phyloP scores from a whole-genome alignment of 2,888 invertebrate species.

The Stenodema calcarata region DNA sequence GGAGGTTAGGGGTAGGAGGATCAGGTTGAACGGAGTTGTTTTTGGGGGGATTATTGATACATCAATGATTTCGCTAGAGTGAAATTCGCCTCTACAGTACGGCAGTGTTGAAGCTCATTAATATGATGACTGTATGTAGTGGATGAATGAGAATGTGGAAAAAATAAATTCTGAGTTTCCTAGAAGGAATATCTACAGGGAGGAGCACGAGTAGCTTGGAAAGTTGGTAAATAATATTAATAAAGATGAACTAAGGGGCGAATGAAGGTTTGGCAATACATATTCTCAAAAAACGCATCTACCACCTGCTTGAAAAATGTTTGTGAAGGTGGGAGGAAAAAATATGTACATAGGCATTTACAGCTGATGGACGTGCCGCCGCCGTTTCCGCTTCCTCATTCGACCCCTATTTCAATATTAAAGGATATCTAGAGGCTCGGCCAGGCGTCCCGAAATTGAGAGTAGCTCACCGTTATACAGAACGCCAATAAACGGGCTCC shows the following conservation, averaged over 20 bases:
- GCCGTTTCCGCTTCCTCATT: not conserved
- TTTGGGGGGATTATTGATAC: no score
- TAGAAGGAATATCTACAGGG: no score
- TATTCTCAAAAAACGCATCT: not conserved
- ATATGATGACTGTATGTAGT: no score
- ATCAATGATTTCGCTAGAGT: no score
- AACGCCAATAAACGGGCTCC: not conserved
- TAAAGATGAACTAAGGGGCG: not conserved
- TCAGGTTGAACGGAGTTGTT: no score
- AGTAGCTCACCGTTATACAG: not conserved
- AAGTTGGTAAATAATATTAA: not conserved
- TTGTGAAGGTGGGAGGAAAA: not conserved
- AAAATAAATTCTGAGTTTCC: no score
- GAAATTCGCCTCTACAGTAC: no score
- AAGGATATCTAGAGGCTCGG: not conserved
- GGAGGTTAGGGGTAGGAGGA: no score
- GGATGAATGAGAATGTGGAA: no score
- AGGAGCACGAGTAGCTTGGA: not conserved
- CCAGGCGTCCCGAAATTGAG: not conserved
- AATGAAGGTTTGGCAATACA: not conserved
- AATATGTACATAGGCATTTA: no score
- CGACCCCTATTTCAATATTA: constrained; percentile 34
- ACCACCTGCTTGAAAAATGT: not conserved
- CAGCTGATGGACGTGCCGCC: constrained; percentile 22
- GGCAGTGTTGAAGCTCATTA: no score